Conservation (phyloP, 2,113 vertebrate genomes). For the zebrafish (Danio rerio) region GRCz12tu NC_133187.1:24978501-24979000, state of each 20-base stretch:
- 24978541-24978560: slow-evolving; percentile 68
- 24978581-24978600: slow-evolving; percentile 65
- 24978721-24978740: slow-evolving; percentile 17
- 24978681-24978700: slow-evolving; percentile 49
- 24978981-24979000: no score
- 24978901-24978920: background rate
- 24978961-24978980: no score
- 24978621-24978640: slow-evolving; percentile 76
- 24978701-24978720: slow-evolving; percentile 11
- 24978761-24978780: slow-evolving; percentile 38
- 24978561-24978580: slow-evolving; percentile 66
- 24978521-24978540: slow-evolving; percentile 28
- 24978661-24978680: slow-evolving; percentile 47
- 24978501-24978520: background rate
- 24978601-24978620: slow-evolving; percentile 76
- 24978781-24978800: slow-evolving; percentile 18
- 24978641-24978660: slow-evolving; percentile 51
- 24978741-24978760: slow-evolving; percentile 44
- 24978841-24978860: background rate
- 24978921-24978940: no score
- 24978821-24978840: slow-evolving; percentile 34
- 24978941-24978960: no score
- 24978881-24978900: background rate
- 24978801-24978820: slow-evolving; percentile 40
- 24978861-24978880: background rate